Conservation (phyloP, 2,113 vertebrate species). For the Megaceryle torquata region DNA sequence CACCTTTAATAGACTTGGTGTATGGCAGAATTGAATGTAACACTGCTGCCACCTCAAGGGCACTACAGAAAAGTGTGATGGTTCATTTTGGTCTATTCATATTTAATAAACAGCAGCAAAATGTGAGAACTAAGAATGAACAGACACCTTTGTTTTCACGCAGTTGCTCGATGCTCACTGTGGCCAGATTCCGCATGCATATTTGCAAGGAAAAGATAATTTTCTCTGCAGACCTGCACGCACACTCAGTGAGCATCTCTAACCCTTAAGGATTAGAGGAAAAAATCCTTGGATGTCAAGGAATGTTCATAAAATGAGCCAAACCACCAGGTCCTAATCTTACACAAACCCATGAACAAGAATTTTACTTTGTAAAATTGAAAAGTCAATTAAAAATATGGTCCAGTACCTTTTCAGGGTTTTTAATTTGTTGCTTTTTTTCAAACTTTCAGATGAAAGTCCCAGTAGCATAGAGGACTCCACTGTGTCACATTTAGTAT, state of each 20-base stretch:
- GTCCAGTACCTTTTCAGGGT: background rate
- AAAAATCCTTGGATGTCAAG: background rate
- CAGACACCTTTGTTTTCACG: background rate
- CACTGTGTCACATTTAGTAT: background rate
- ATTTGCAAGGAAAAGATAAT: background rate
- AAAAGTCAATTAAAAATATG: background rate
- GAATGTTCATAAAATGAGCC: background rate
- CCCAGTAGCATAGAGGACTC: background rate
- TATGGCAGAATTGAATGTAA: slow-evolving; percentile 64
- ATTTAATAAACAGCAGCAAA: background rate
- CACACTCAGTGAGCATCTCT: no score
- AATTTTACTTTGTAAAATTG: background rate
- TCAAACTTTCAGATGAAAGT: background rate
- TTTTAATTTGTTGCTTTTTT: background rate
- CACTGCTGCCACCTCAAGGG: slow-evolving; percentile 84
- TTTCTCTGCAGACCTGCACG: background rate
- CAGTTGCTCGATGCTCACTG: background rate
- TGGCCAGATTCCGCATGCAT: background rate
- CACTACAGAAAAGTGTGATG: slow-evolving; percentile 63
- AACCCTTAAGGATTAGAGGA: background rate
- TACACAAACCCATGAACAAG: background rate
- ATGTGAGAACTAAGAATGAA: background rate
- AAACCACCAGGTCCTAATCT: background rate
- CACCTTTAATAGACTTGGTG: slow-evolving; percentile 61
- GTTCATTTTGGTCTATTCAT: background rate